Percentiles rank a stretch among this genome's conserved stretches.
Evolutionary conservation across 2,113 vertebrate species (phyloP).

Genomic region (Pseudopodoces humilis): DNA sequence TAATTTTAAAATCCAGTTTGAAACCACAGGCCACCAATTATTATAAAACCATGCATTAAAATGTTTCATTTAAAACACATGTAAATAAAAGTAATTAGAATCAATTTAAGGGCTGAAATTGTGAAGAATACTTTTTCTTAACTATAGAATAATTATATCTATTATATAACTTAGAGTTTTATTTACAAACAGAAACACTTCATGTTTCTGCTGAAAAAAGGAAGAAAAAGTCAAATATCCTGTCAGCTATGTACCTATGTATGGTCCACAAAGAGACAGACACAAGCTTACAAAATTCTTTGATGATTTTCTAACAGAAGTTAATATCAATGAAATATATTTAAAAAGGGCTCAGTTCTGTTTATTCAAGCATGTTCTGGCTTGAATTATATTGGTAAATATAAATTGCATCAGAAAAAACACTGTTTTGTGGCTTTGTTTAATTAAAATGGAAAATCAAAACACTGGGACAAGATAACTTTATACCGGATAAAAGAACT

Average conservation of each 20-base stretch:
- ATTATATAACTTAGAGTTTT: not conserved
- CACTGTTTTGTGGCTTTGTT: not conserved
- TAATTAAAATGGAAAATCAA: not conserved
- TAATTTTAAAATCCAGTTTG: conserved; percentile 17
- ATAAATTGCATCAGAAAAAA: not conserved
- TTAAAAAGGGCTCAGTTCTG: not conserved
- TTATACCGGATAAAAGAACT: not conserved
- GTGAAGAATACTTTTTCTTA: not conserved
- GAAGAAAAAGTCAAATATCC: not conserved
- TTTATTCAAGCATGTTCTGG: not conserved
- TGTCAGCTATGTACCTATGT: not conserved
- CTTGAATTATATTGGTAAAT: not conserved
- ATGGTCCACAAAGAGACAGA: not conserved
- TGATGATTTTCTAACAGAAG: not conserved
- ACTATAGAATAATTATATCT: not conserved
- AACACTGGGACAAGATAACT: not conserved
- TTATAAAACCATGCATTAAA: not conserved
- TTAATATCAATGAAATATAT: not conserved
- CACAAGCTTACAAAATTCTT: not conserved
- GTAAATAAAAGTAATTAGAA: not conserved
- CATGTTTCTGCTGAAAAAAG: not conserved
- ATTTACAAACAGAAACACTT: not conserved
- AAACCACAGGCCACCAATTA: not conserved
- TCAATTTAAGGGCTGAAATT: not conserved
- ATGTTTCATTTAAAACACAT: not conserved